Evolutionary conservation across 1,140 invertebrate species (phyloP), one percentile per base, ranked within the genome.

Genomic region (Bicyclus anynana): DNA sequence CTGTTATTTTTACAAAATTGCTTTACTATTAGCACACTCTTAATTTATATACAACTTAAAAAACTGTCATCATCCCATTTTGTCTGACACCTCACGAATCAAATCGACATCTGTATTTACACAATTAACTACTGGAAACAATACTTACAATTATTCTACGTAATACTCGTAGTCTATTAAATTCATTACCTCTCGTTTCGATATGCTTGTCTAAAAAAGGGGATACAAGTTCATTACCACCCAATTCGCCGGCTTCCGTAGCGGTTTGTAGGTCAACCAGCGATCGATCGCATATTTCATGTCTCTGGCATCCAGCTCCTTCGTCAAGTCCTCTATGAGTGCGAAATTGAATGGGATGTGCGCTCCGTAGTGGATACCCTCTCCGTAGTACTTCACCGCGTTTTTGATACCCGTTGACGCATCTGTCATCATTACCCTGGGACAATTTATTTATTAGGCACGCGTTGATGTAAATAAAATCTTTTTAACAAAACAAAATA

Each of bases 341-440:
- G 92, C 85, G n/a, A 91, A 92, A 60, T 93, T 93, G 62, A 95
- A 92, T 0, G 94, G 93, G 10, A 94, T 87, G 26, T 93, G 91
- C 0, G 91, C 89, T 2, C 93, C 91, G 4, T 90, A 80, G 2
- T 90, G 80, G 0, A 80, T 77, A 0, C 89, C 90, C 14, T 91
- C 86, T 1, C 90, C 89, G 67, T 94, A 95, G 63, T 92, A 95
- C 10, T 78, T 72, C 26, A 94, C 90, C 3, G 90, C 86, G 14
- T 90, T 82, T 2, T 91, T 81, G 0, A 91, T 80, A 3, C 72
- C 70, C 0, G 90, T 90, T 52, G 91, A 91, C 0, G 92, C 92
- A 70, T 95, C 94, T 0, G 92, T 91, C 65, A 95, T 86, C 53
- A 95, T 84, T 40, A 93, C 79, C 63, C 91, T 92, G 69, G 37